Evolutionary conservation across 2,797 vertebrate genomes (phyloP).

Genomic region (Crocodylus rhombifer): DNA sequence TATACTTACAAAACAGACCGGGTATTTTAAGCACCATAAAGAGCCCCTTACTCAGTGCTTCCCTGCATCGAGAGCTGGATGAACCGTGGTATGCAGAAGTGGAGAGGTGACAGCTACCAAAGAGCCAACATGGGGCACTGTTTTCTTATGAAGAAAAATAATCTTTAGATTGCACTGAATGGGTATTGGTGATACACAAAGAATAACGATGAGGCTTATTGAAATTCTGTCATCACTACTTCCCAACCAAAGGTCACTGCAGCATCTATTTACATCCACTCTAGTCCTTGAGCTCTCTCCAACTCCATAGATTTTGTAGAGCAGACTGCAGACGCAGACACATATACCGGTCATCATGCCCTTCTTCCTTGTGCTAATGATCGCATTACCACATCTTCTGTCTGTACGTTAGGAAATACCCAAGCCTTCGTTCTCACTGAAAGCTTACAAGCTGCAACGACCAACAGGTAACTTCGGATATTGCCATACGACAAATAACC

Average conservation of each 20-base stretch:
- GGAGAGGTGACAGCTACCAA: neutral
- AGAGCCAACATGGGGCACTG: neutral
- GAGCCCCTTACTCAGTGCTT: neutral
- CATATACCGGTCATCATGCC: neutral
- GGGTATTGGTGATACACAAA: neutral
- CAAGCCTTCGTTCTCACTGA: neutral
- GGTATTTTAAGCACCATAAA: neutral
- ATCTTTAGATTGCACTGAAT: neutral
- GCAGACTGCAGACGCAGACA: neutral
- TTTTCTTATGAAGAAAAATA: neutral
- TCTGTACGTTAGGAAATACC: neutral
- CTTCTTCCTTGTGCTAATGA: neutral
- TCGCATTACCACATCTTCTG: neutral
- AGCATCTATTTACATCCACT: constrained; percentile 28
- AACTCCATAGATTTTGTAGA: neutral
- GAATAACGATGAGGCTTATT: constrained; percentile 54
- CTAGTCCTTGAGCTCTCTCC: constrained; percentile 5
- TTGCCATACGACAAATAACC: neutral
- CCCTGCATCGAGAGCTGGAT: constrained; percentile 12
- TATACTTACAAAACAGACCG: neutral
- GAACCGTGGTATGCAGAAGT: constrained; percentile 33
- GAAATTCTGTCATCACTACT: constrained; percentile 59
- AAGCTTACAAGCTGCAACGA: neutral
- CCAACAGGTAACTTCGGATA: neutral
- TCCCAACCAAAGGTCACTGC: constrained; percentile 17